Evolutionary conservation across 2,888 invertebrate species (phyloP), one percentile per base, ranked within the genome.

Genomic region (Nephrotoma appendiculata): DNA sequence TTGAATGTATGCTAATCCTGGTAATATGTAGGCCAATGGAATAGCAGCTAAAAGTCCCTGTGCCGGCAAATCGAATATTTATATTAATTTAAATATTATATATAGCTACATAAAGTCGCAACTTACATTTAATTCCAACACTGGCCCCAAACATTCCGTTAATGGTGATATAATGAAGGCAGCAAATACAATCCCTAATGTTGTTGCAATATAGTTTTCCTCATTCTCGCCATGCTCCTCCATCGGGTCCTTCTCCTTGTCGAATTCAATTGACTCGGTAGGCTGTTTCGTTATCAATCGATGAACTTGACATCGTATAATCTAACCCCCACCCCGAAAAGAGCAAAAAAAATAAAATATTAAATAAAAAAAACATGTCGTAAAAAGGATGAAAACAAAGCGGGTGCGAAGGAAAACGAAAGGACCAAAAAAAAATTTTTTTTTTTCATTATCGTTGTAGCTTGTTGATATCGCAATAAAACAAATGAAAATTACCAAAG

Each of bases 11-110:
- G 96, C 95, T 12, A 96, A 90, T 0, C 96, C 95, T 4, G 97
- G 97, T 86, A 97, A 92, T 88, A 97, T 94, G 90, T 96, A 97
- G 11, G 97, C 96, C 88, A 97, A 90, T 0, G 97, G 96, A 87
- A 96, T 95, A 7, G 97, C 97, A 6, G 96, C 95, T 87, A 97
- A 89, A 15, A 97, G 94, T 87, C 97, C 97, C 96, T 96, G 89
- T 45, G 57, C 43, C 15, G 12, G 9, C 15, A 43, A 31, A 1
- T 19, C 0, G 19, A 19, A 19, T 19, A 19, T 19, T 19, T 19
- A 19, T 19, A 19, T 19, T 19, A 1, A 19, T 19, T 19, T 19
- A 19, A 19, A 19, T 19, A n/a, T n/a, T n/a, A n/a, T 84, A n/a
- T 12, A 11, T 42, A 12, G 31, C 7, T 84, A 6, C 6, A 71